Conservation (phyloP, 2,797 vertebrate genomes). For the Centroberyx gerrardi region DNA sequence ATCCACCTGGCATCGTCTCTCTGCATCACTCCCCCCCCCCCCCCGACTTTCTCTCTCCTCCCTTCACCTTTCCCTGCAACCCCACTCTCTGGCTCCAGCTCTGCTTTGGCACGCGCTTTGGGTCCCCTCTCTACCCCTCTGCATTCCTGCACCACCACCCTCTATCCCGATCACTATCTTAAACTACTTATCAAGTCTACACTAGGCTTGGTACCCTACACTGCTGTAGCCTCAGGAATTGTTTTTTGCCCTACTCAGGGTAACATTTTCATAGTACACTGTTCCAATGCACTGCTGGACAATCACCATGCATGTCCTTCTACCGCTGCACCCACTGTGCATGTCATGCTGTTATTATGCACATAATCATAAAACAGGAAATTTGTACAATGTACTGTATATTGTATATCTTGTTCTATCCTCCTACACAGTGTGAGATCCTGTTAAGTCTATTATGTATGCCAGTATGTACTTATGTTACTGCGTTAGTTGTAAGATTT, state of each 20-base stretch:
- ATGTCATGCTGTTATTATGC: slow-evolving; percentile 4
- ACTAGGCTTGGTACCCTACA: slow-evolving; percentile 39
- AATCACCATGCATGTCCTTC: slow-evolving; percentile 28
- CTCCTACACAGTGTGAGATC: slow-evolving; percentile 1
- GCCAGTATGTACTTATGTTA: slow-evolving; percentile 13
- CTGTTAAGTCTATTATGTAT: slow-evolving; percentile 14
- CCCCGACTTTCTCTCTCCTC: slow-evolving; percentile 45
- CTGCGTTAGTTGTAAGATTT: slow-evolving; percentile 8
- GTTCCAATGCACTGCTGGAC: slow-evolving; percentile 46
- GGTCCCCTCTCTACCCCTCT: slow-evolving; percentile 37
- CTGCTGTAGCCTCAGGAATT: slow-evolving; percentile 41
- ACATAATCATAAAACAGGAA: slow-evolving; percentile 29
- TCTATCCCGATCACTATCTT: slow-evolving; percentile 49
- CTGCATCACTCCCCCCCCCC: slow-evolving; percentile 44
- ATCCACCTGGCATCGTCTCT: slow-evolving; percentile 42
- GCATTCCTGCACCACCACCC: slow-evolving; percentile 48
- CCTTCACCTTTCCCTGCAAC: slow-evolving; percentile 48
- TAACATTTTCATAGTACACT: slow-evolving; percentile 41
- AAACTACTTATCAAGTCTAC: slow-evolving; percentile 50
- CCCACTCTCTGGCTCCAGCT: slow-evolving; percentile 44
- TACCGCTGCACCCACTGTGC: slow-evolving; percentile 33
- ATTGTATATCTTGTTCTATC: slow-evolving; percentile 14
- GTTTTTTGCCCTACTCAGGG: slow-evolving; percentile 36
- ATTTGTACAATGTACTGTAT: slow-evolving; percentile 10
- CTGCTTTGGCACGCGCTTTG: slow-evolving; percentile 42